phyloP scores from a whole-genome alignment of 2,888 invertebrate genomes.

The Leptothorax acervorum region DNA sequence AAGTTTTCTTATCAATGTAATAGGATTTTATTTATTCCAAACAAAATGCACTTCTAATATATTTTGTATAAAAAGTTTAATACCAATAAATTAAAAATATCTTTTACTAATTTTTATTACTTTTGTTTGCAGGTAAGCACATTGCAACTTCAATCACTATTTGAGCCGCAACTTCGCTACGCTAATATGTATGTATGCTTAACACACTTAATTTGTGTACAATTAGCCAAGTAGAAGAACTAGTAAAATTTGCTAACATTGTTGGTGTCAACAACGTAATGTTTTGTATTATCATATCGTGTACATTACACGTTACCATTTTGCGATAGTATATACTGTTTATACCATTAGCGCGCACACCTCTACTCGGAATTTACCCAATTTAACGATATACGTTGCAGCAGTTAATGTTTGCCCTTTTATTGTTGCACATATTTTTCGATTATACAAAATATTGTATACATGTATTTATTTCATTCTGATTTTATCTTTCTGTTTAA shows the following conservation, averaged over 20 bases:
- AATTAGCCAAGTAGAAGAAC: not conserved
- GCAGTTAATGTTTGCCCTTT: not conserved
- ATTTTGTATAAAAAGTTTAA: not conserved
- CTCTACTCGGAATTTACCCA: not conserved
- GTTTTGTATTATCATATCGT: not conserved
- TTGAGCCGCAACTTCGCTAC: not conserved
- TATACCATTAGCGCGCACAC: not conserved
- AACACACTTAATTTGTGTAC: not conserved
- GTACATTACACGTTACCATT: not conserved
- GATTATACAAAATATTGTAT: not conserved
- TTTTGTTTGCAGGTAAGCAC: constrained; percentile 36
- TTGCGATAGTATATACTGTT: constrained; percentile 9
- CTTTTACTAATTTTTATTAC: constrained; percentile 2
- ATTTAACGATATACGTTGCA: not conserved
- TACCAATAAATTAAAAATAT: not conserved
- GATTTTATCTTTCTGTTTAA: not conserved
- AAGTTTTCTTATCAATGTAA: not conserved
- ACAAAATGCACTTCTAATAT: not conserved
- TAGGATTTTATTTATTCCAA: not conserved
- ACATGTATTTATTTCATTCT: not conserved
- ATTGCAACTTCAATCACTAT: not conserved
- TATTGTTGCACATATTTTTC: not conserved
- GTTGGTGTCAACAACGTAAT: not conserved
- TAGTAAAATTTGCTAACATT: not conserved
- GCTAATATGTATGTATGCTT: not conserved